Conservation (phyloP, 1,140 invertebrate genomes). For the Heliothis subflexa region DNA sequence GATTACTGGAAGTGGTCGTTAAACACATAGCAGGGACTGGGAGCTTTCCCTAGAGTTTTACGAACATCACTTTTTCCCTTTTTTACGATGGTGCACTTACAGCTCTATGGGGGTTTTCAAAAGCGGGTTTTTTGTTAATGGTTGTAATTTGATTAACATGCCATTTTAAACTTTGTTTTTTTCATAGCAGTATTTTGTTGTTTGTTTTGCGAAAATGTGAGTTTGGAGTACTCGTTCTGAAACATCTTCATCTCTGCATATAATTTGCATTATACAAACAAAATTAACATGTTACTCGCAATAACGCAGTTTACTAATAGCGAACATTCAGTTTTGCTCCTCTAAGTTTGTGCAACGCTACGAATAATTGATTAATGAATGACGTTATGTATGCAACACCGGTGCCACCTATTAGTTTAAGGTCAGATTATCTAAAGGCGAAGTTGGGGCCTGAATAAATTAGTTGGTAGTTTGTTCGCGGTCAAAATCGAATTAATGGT, state of each 20-base stretch:
- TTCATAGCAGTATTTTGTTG: not conserved
- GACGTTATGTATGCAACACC: slow-evolving; percentile 42
- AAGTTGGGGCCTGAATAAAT: slow-evolving; percentile 51
- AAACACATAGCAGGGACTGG: slow-evolving; percentile 44
- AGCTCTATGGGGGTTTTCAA: not conserved
- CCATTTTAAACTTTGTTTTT: not conserved
- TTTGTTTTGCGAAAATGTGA: too few relatives aligned
- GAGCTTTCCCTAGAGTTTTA: slow-evolving; percentile 35
- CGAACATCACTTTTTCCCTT: slow-evolving; percentile 41
- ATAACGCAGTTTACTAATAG: slow-evolving; percentile 12
- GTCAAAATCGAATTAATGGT: slow-evolving; percentile 47
- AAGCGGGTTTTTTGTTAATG: slow-evolving; percentile 3
- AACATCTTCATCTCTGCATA: not conserved
- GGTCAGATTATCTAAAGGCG: slow-evolving; percentile 46
- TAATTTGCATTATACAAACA: not conserved
- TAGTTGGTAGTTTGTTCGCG: slow-evolving; percentile 40
- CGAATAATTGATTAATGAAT: slow-evolving; percentile 49
- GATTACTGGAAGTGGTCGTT: slow-evolving; percentile 55
- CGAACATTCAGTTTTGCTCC: slow-evolving; percentile 39
- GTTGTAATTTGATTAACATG: slow-evolving; percentile 12
- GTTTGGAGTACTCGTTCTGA: not conserved
- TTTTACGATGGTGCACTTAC: slow-evolving; percentile 27
- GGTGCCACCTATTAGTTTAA: slow-evolving; percentile 46
- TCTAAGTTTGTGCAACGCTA: slow-evolving; percentile 34
- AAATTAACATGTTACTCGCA: not conserved